Evolutionary conservation across 1,140 invertebrate species (phyloP).

Genomic region (Oscheius sp.): DNA sequence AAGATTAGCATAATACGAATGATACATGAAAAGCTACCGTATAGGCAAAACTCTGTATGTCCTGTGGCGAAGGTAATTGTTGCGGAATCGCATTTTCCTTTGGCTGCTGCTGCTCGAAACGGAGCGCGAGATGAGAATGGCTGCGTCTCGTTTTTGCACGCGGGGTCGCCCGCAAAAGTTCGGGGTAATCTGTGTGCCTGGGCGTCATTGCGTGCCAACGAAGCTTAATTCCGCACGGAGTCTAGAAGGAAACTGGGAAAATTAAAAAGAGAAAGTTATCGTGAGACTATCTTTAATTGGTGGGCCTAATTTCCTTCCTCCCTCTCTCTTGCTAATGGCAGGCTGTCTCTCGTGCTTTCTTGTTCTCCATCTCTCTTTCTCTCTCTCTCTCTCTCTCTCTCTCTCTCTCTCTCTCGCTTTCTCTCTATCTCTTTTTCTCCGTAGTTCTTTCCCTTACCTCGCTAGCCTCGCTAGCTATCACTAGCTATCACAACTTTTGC

Average conservation of each 20-base stretch:
- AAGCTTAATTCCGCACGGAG: background rate
- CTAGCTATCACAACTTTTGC: too few species aligned
- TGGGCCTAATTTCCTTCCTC: too few species aligned
- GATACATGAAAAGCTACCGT: background rate
- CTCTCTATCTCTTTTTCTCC: too few species aligned
- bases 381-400: too few species aligned
- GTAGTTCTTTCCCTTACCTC: too few species aligned
- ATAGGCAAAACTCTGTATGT: background rate
- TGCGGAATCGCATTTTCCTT: background rate
- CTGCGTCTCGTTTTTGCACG: background rate
- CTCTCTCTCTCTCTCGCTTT: too few species aligned
- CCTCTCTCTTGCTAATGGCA: too few species aligned
- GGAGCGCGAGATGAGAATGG: background rate
- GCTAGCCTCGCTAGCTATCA: too few species aligned
- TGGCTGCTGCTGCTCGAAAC: background rate
- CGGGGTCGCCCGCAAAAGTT: background rate
- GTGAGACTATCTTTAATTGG: too few species aligned
- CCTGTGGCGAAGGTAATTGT: background rate
- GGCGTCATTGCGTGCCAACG: slow-evolving; percentile 5
- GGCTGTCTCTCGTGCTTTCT: too few species aligned
- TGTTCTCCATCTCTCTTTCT: too few species aligned
- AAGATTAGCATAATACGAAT: background rate
- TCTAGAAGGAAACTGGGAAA: background rate
- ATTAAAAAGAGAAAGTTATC: too few species aligned
- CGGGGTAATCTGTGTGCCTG: background rate